These are phyloP conservation scores for Etia nguti DNA, from an alignment of 2,113 vertebrate species.

Conservation along the genomic window DNA sequence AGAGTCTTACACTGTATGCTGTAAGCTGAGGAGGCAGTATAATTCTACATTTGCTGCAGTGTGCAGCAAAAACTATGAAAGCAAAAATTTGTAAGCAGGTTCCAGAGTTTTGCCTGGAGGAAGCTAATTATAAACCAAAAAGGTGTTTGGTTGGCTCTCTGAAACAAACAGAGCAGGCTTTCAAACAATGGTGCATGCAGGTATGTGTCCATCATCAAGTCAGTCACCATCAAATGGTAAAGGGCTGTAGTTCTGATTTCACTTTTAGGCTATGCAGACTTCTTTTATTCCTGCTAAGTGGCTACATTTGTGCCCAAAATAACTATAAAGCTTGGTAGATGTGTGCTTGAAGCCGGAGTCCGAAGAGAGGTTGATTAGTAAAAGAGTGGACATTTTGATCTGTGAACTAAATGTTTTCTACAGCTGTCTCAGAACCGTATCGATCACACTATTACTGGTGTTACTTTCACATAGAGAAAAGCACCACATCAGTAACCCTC, in stretches of 20 bases:
- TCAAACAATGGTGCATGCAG: not conserved
- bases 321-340: not conserved
- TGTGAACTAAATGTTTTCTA: not conserved
- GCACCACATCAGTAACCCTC: not conserved
- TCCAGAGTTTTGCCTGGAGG: not conserved
- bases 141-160: constrained; percentile 8
- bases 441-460: not conserved
- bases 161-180: not conserved
- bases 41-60: not conserved
- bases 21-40: not conserved
- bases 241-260: not conserved
- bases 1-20: constrained; percentile 13
- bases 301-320: not conserved
- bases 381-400: not conserved
- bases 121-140: constrained; percentile 9
- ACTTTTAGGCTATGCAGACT: not conserved
- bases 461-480: not conserved
- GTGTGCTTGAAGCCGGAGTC: not conserved
- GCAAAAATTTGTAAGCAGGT: constrained; percentile 15
- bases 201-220: not conserved
- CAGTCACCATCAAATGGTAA: not conserved
- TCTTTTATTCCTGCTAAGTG: not conserved
- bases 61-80: constrained; percentile 4
- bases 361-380: not conserved
- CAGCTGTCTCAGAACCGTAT: not conserved